phyloP scores from a whole-genome alignment of 2,797 vertebrate genomes.

The Sparidentex hasta region DNA sequence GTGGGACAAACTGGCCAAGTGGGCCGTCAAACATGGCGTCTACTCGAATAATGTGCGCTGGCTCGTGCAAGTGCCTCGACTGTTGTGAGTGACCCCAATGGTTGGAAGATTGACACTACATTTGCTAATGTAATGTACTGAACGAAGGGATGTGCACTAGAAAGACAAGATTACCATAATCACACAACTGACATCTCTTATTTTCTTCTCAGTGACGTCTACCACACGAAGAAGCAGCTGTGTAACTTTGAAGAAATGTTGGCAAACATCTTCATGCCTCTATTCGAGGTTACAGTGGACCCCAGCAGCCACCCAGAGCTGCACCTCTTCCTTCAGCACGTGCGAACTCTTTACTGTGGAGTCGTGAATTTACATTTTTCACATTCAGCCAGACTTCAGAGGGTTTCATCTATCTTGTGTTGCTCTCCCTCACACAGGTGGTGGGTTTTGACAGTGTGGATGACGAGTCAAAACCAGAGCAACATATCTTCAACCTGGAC shows the following conservation, averaged over 20 bases:
- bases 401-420: constrained; percentile 26
- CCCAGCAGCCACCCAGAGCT: constrained; percentile 93
- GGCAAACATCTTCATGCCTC: constrained; percentile 95
- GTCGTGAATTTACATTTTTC: background rate
- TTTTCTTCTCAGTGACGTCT: constrained; percentile 86
- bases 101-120: background rate
- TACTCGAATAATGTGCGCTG: constrained; percentile 97
- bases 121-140: background rate
- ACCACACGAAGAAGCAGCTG: constrained; percentile 94
- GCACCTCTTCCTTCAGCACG: constrained; percentile 95
- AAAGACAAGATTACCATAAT: background rate
- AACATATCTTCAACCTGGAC: constrained; percentile 97
- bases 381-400: background rate
- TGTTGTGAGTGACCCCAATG: constrained; percentile 90
- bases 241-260: constrained; percentile 97
- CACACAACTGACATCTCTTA: background rate
- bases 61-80: constrained; percentile 95
- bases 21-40: constrained; percentile 91
- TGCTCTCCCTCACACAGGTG: constrained; percentile 84
- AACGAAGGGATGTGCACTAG: background rate
- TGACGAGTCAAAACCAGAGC: constrained; percentile 97
- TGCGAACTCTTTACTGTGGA: constrained; percentile 50
- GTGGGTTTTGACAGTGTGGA: constrained; percentile 98
- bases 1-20: constrained; percentile 94
- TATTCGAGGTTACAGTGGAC: constrained; percentile 93